Evolutionary conservation across 1,140 invertebrate genomes (phyloP), one percentile per base, ranked within the genome.

Genomic region (Penaeus japonicus): DNA sequence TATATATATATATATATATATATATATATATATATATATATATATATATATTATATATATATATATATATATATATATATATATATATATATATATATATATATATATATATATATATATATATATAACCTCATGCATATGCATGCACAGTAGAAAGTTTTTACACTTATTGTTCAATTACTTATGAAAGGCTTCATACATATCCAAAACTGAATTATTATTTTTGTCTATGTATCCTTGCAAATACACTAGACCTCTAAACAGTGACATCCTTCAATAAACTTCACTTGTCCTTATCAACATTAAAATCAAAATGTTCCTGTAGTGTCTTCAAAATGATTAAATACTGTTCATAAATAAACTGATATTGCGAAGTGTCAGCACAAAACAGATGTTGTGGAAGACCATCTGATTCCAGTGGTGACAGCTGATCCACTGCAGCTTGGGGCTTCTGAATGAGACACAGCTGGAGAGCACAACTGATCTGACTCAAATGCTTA

Each of bases 311-410:
- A 80, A 86, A 86, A 79, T 86, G 85, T 5, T 27, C 65, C 27
- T 57, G 70, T 10, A 86, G 55, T 62, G 35, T 62, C 62, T 79
- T 77, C 85, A 79, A 57, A 24, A 86, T 15, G 2, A 35, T 62
- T 55, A 59, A 62, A 79, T 86, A 86, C 53, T 86, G 85, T 54
- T 86, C 77, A 53, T 86, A 86, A 39, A 86, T 86, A 79, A 86
- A 79, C 77, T 86, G 85, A 47, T 86, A 86, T 54, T 86, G 75
- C 30, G 77, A 62, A 15, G 17, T 39, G 30, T 78, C 59, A 35
- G 47, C 27, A 35, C 85, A 86, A 47, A 57, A 18, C 75, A 57
- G 55, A 15, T 32, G 54, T 24, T 24, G 47, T 27, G 55, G 35
- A 10, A 86, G 18, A 27, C 20, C 62, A 27, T 22, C 35, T 47